Percentiles rank a stretch among this genome's conserved stretches.
These are phyloP conservation scores for Drosophila emarginata DNA, from an alignment of 2,888 invertebrate species.

Conservation along the genomic window DNA sequence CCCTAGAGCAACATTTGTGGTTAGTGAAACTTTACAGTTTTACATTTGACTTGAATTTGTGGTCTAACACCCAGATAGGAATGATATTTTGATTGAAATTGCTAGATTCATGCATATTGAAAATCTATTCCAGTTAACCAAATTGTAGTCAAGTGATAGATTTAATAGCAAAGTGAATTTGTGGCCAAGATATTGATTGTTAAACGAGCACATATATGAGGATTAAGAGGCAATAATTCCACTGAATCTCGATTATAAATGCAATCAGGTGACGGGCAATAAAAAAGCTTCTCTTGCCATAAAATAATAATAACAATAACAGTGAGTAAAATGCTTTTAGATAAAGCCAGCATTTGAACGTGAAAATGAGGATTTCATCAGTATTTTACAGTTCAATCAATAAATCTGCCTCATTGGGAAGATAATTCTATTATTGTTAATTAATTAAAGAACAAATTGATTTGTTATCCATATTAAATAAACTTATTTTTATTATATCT, in stretches of 20 bases:
- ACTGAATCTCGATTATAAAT: background rate
- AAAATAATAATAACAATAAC: background rate
- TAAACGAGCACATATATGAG: background rate
- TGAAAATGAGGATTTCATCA: no score
- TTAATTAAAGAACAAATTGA: no score
- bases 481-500: no score
- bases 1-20: constrained; percentile 21
- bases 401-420: no score
- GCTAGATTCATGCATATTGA: background rate
- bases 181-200: constrained; percentile 3
- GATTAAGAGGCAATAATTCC: background rate
- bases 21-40: constrained; percentile 32
- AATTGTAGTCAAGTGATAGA: constrained; percentile 17
- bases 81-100: constrained; percentile 42
- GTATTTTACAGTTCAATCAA: no score
- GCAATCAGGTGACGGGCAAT: background rate
- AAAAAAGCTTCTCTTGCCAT: background rate
- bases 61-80: constrained; percentile 15
- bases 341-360: no score
- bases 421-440: no score
- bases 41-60: constrained; percentile 13
- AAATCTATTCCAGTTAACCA: background rate
- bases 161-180: background rate
- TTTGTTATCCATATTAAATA: no score
- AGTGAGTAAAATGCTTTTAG: background rate